phyloP scores from a whole-genome alignment of 2,888 invertebrate species.

The Stratiomys singularior region DNA sequence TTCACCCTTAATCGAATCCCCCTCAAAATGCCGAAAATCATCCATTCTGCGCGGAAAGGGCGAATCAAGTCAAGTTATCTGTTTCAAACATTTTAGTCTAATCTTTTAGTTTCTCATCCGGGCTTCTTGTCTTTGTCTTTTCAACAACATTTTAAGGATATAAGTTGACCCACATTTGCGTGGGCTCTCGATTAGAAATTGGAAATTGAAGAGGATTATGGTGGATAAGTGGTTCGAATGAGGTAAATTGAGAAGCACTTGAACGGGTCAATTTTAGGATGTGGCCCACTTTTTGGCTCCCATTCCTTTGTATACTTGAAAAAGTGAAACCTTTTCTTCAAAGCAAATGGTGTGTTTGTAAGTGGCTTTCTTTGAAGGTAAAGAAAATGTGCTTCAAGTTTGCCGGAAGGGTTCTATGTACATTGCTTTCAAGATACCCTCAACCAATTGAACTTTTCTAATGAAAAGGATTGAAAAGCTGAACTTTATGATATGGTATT shows the following conservation, averaged over 20 bases:
- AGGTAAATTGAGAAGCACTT: constrained; percentile 44
- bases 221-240: constrained; percentile 42
- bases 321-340: not conserved
- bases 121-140: constrained; percentile 27
- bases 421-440: not conserved
- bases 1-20: not conserved
- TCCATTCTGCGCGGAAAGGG: not conserved
- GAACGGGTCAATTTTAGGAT: constrained; percentile 30
- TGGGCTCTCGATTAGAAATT: constrained; percentile 40
- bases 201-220: constrained; percentile 41
- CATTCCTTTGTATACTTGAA: not conserved
- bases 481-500: not conserved
- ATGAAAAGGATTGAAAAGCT: constrained; percentile 4
- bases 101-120: constrained; percentile 35
- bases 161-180: constrained; percentile 42
- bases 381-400: constrained; percentile 14
- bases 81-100: constrained; percentile 31
- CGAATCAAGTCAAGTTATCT: constrained; percentile 10
- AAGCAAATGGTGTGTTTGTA: not conserved
- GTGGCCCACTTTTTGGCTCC: not conserved
- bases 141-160: constrained; percentile 25
- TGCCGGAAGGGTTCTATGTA: constrained; percentile 10
- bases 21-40: not conserved
- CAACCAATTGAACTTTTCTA: not conserved
- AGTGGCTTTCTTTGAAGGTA: not conserved